Evolutionary conservation across 2,113 vertebrate genomes (phyloP).

Genomic region (Pseudopodoces humilis): DNA sequence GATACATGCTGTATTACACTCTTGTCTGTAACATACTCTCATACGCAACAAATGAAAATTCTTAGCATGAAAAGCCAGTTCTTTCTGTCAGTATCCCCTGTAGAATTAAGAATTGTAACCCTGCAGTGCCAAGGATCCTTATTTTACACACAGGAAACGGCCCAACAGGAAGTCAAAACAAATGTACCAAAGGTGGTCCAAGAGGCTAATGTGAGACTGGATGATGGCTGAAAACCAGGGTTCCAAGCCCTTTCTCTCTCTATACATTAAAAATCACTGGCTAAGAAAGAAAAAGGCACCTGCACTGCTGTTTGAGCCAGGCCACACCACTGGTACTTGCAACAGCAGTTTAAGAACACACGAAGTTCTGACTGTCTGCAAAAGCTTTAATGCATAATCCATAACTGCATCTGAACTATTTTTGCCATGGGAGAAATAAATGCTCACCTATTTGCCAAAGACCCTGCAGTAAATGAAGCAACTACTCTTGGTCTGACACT

Average conservation of each 20-base stretch:
- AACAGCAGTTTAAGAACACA: background rate
- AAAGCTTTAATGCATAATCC: background rate
- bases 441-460: background rate
- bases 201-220: background rate
- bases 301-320: background rate
- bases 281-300: background rate
- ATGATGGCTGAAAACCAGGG: background rate
- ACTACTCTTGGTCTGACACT: background rate
- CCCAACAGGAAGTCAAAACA: background rate
- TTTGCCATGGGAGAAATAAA: background rate
- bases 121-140: background rate
- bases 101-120: accelerated
- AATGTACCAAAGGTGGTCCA: background rate
- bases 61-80: background rate
- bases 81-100: background rate
- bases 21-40: background rate
- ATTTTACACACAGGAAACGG: background rate
- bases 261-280: background rate
- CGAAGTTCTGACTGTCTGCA: background rate
- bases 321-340: background rate
- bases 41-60: background rate
- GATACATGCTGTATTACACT: background rate
- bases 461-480: background rate
- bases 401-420: background rate
- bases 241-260: background rate